A percentile compares a stretch with the other conserved stretches of the same genome.
These are phyloP conservation scores for Ifrita kowaldi DNA, from an alignment of 2,113 vertebrate genomes.

Conservation along the genomic window DNA sequence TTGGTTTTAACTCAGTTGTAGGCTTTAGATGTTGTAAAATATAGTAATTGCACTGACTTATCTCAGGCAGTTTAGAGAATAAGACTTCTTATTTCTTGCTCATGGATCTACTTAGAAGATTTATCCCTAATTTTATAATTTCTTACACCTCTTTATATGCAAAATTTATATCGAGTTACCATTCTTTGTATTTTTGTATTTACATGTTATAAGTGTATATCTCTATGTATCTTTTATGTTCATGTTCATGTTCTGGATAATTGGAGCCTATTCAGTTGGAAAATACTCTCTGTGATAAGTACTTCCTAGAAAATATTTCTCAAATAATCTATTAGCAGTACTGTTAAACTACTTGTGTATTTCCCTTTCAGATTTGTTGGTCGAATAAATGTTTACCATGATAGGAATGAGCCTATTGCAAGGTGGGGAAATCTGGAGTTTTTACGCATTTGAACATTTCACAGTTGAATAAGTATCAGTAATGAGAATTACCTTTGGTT, in stretches of 20 bases:
- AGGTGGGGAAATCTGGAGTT: conserved; percentile 73
- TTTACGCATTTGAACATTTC: not conserved
- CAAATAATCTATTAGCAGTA: not conserved
- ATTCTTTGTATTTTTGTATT: not conserved
- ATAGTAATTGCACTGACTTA: not conserved
- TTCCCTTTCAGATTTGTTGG: conserved; percentile 86
- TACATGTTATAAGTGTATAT: not conserved
- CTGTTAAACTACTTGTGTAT: not conserved
- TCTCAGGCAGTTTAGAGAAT: not conserved
- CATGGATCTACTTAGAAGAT: not conserved
- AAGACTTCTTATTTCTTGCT: not conserved
- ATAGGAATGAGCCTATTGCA: conserved; percentile 84
- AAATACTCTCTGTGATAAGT: not conserved
- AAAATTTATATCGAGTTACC: not conserved
- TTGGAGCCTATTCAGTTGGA: not conserved
- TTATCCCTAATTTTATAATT: not conserved
- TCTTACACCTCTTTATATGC: not conserved
- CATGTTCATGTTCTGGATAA: not conserved
- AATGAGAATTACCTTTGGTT: not conserved
- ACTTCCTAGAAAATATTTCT: not conserved
- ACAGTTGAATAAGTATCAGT: not conserved
- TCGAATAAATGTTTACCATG: conserved; percentile 91
- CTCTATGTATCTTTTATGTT: not conserved
- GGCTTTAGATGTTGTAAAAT: not conserved
- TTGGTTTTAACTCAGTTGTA: not conserved